Evolutionary conservation across 2,888 invertebrate species (phyloP), one percentile per base, ranked within the genome.

Genomic region (Lasioglossum leucozonium): DNA sequence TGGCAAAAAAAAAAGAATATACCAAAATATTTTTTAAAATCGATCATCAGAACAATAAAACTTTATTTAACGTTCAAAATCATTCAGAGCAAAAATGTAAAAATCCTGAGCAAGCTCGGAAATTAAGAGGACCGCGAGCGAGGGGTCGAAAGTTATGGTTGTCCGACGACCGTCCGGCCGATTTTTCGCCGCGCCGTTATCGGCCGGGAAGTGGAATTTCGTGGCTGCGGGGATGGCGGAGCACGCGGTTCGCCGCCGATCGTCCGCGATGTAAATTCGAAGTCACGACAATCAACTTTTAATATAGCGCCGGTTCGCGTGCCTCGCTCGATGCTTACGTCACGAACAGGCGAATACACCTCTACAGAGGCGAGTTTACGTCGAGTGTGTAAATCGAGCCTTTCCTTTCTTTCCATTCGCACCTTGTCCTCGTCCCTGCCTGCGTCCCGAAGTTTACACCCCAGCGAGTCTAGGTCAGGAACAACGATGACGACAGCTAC

Each of bases 401-500:
- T 86, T 73, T 82, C 82, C 69, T 82, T 86, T 82, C 87, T 86
- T 86, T 86, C 62, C 76, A 87, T 87, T 83, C 81, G 88, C 86
- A 86, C 87, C 86, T 87, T 86, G 82, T 80, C 83, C 77, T 72
- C 76, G 76, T 72, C 69, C 86, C 58, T 82, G 62, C 44, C 51
- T 75, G 75, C 84, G 87, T 77, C 72, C 78, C 82, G 76, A 75
- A 79, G 84, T 89, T 88, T 88, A 88, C 87, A 89, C 87, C 80
- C 79, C 82, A 84, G 69, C 82, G 89, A 89, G 89, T 89, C 88
- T 89, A 89, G 89, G 89, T 89, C 89, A 89, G 89, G 89, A 88
- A 89, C 88, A 79, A 89, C 85, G 87, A 89, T 89, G 89, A 89
- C 89, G 89, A 87, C 89, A 89, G 89, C 81, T 89, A 87, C 77